Conservation (phyloP, 2,797 vertebrate species). For the Darevskia mixta region DNA sequence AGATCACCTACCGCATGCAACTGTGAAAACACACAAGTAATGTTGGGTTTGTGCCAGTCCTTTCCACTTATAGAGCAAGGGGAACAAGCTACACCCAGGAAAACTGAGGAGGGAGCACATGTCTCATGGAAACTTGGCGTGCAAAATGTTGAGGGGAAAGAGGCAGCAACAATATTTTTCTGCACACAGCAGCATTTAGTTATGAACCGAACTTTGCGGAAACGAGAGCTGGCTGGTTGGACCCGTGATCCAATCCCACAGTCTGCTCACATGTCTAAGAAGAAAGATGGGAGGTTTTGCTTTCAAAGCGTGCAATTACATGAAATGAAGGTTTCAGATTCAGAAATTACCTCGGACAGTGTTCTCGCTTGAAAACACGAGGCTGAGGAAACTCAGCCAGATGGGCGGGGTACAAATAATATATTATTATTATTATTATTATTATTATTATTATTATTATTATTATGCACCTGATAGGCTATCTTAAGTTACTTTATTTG, state of each 20-base stretch:
- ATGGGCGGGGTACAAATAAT: too few species aligned
- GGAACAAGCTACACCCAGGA: neutral
- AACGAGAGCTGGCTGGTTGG: neutral
- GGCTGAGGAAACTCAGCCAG: too few species aligned
- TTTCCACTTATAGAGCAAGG: neutral
- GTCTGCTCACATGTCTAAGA: neutral
- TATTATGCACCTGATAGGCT: neutral
- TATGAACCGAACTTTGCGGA: neutral
- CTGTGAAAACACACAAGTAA: too few species aligned
- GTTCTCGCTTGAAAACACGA: neutral
- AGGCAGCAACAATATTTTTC: neutral
- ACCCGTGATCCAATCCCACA: neutral
- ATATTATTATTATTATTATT: too few species aligned
- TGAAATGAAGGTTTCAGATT: rapidly evolving
- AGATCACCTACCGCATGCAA: too few species aligned
- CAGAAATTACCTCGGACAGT: neutral
- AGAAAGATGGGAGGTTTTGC: neutral
- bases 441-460: too few species aligned
- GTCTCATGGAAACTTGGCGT: neutral
- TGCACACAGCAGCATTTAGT: neutral
- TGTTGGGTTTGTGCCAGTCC: too few species aligned
- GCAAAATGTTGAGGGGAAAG: neutral
- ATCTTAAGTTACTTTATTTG: slow-evolving; percentile 51
- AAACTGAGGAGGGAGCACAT: neutral
- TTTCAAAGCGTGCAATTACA: neutral